Evolutionary conservation across 1,140 invertebrate genomes (phyloP).

Genomic region (Bombus huntii): DNA sequence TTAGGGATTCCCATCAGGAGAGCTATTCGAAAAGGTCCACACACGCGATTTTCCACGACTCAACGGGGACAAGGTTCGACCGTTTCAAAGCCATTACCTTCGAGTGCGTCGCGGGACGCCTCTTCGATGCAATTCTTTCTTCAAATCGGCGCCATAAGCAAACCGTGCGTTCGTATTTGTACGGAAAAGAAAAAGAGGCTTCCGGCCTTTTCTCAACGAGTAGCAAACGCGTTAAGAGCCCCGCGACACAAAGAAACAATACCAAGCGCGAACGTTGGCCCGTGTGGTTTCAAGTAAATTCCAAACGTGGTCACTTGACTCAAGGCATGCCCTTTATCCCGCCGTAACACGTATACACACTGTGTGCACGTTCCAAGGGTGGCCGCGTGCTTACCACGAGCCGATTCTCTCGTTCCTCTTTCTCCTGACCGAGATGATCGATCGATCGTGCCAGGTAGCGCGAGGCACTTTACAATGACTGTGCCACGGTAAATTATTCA

Average conservation of each 20-base stretch:
- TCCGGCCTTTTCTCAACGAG: neutral
- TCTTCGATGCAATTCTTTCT: neutral
- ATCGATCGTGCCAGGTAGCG: conserved; percentile 56
- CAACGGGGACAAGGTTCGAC: neutral
- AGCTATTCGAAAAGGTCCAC: neutral
- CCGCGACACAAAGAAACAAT: conserved; percentile 41
- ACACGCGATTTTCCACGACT: neutral
- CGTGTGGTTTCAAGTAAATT: conserved; percentile 37
- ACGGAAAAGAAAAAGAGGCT: neutral
- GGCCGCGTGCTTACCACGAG: conserved; percentile 2
- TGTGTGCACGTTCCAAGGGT: no score
- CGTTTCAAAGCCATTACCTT: neutral
- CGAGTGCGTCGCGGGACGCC: neutral
- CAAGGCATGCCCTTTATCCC: conserved; percentile 44
- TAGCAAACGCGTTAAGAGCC: conserved; percentile 38
- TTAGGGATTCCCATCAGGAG: neutral
- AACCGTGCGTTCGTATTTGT: neutral
- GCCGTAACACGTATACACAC: conserved; percentile 11
- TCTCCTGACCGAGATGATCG: conserved; percentile 46
- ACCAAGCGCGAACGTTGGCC: conserved; percentile 13
- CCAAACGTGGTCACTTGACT: conserved; percentile 54
- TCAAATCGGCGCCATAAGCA: neutral
- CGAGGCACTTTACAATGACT: conserved; percentile 50
- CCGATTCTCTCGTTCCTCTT: conserved; percentile 44
- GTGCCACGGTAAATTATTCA: conserved; percentile 66